Evolutionary conservation across 2,797 vertebrate species (phyloP).

Genomic region (Mormyrus hasselquistii): DNA sequence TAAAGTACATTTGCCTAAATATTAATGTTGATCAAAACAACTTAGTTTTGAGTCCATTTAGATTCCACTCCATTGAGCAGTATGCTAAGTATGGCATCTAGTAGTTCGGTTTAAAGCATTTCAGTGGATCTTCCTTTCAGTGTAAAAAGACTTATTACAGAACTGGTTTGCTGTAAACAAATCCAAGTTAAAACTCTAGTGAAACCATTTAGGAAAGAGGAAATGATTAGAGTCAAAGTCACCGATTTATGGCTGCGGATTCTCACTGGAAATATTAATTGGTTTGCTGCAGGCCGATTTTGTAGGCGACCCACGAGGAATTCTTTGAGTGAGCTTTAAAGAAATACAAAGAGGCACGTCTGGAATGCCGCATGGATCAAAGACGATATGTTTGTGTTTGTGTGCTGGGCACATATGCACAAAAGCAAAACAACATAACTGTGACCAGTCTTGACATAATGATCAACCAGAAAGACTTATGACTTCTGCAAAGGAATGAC

Average conservation of each 20-base stretch:
- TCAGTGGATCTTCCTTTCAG: not conserved
- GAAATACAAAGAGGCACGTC: not conserved
- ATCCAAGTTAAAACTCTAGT: not conserved
- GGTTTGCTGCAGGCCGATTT: not conserved
- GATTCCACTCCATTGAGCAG: not conserved
- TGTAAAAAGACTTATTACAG: not conserved
- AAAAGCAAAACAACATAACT: not conserved
- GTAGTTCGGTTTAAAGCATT: not conserved
- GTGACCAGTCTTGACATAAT: not conserved
- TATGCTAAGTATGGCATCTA: not conserved
- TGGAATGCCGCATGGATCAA: not conserved
- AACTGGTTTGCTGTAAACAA: not conserved
- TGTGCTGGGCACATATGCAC: not conserved
- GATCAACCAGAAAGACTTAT: not conserved
- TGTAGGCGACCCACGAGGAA: not conserved
- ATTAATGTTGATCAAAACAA: not conserved
- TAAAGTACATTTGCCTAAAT: not conserved
- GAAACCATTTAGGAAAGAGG: not conserved
- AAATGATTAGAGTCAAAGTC: not conserved
- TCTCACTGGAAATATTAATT: not conserved
- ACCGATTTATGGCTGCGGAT: not conserved
- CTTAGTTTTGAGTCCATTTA: not conserved
- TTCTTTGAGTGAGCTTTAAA: not conserved
- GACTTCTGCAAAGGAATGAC: not conserved
- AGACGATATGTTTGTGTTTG: not conserved